These are phyloP conservation scores for Homarus gammarus DNA, from an alignment of 2,888 invertebrate species.

Conservation along the genomic window DNA sequence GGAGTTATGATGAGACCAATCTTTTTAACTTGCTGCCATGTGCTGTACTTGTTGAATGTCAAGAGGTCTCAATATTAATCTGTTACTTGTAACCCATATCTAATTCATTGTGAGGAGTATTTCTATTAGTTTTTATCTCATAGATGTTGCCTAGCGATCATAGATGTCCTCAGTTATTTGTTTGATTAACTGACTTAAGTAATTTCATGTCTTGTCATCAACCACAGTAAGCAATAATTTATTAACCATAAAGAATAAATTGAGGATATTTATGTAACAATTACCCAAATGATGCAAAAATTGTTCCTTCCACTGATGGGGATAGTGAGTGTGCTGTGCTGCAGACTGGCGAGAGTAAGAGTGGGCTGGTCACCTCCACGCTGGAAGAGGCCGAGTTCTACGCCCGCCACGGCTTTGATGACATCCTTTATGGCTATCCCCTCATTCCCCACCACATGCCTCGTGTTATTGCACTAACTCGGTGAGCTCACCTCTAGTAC, in stretches of 20 bases:
- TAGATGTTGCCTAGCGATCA: too few species aligned
- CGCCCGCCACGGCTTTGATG: constrained; percentile 79
- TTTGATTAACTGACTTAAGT: not conserved
- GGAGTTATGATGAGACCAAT: too few species aligned
- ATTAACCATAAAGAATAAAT: not conserved
- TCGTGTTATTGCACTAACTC: constrained; percentile 62
- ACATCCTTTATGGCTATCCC: constrained; percentile 78
- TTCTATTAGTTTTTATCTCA: too few species aligned
- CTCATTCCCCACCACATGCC: constrained; percentile 77
- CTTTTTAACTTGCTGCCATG: too few species aligned
- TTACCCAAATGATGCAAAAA: not conserved
- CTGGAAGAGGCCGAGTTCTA: constrained; percentile 79
- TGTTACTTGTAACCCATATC: too few species aligned
- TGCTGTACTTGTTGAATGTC: too few species aligned
- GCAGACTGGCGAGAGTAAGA: constrained; percentile 78
- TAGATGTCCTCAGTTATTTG: too few species aligned
- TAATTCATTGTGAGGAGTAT: too few species aligned
- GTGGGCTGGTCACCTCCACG: constrained; percentile 79
- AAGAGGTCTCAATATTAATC: too few species aligned
- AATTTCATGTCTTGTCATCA: not conserved
- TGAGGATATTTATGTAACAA: constrained; percentile 9
- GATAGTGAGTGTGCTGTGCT: constrained; percentile 78
- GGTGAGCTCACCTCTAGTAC: constrained; percentile 50
- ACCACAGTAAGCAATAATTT: not conserved
- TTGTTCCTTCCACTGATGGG: not conserved